phyloP scores from a whole-genome alignment of 2,888 invertebrate genomes.

The Dasypolia templi region DNA sequence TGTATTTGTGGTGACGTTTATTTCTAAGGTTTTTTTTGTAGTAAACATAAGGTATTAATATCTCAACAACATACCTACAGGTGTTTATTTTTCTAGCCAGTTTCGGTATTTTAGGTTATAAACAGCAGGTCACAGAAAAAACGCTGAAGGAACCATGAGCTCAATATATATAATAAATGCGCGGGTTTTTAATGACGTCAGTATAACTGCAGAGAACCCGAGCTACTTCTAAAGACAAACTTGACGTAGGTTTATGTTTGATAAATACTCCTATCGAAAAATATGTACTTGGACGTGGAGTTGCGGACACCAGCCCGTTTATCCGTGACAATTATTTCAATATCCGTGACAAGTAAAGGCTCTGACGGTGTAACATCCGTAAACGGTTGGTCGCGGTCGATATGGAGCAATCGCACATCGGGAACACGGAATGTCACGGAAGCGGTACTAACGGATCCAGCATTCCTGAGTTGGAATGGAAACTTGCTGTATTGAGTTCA shows the following conservation, averaged over 20 bases:
- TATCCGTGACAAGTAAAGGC: background rate
- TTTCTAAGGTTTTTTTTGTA: no score
- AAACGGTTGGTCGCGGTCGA: slow-evolving; percentile 2
- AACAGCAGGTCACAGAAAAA: background rate
- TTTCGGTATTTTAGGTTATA: no score
- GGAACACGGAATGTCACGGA: slow-evolving; percentile 7
- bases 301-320: no score
- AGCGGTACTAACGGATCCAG: background rate
- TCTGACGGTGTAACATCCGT: slow-evolving; percentile 4
- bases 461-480: background rate
- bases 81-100: no score
- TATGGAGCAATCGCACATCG: background rate
- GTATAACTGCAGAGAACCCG: background rate
- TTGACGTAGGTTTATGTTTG: no score
- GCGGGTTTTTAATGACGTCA: no score
- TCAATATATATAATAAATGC: no score
- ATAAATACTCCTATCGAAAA: no score
- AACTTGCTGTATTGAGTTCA: background rate
- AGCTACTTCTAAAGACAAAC: no score
- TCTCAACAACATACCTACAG: no score
- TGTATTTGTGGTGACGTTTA: background rate
- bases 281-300: no score
- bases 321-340: background rate
- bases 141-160: background rate
- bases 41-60: no score